These are phyloP conservation scores for Dexiosoma caninum DNA, from an alignment of 2,888 invertebrate genomes.

Conservation along the genomic window DNA sequence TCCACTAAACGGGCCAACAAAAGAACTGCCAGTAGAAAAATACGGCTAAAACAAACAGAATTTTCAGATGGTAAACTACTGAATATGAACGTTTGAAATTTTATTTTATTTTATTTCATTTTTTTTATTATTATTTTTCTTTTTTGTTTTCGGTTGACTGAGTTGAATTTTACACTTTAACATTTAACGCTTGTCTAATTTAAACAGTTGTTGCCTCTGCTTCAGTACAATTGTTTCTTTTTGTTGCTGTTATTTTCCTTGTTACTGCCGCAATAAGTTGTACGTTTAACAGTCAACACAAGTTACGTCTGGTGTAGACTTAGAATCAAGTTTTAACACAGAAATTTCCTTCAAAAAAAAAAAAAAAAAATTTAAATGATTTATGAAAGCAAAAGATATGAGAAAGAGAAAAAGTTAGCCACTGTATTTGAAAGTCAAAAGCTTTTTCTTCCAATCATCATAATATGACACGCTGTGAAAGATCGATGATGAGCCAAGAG, in stretches of 20 bases:
- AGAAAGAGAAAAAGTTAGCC: not conserved
- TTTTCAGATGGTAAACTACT: not conserved
- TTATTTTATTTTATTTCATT: too few species aligned
- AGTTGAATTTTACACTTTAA: conserved; percentile 59
- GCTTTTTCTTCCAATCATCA: not conserved
- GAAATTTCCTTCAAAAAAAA: conserved; percentile 7
- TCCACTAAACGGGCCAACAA: conserved; percentile 7
- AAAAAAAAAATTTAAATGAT: conserved; percentile 28
- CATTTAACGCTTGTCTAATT: conserved; percentile 60
- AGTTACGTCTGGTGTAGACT: conserved; percentile 40
- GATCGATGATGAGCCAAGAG: not conserved
- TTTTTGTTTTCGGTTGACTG: conserved; percentile 46
- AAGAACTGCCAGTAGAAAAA: conserved; percentile 10
- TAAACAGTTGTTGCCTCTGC: conserved; percentile 37
- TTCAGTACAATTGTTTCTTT: conserved; percentile 25
- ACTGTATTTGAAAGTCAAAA: not conserved
- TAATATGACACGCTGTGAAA: not conserved
- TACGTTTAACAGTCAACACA: conserved; percentile 8
- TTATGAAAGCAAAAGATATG: conserved; percentile 19
- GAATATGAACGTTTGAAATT: conserved; percentile 1
- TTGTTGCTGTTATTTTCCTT: conserved; percentile 28
- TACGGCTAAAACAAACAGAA: conserved; percentile 2
- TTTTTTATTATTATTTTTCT: too few species aligned
- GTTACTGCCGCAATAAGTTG: conserved; percentile 22
- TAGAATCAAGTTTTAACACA: conserved; percentile 40